Evolutionary conservation across 2,113 vertebrate genomes (phyloP).

Genomic region (Cathartes aura): DNA sequence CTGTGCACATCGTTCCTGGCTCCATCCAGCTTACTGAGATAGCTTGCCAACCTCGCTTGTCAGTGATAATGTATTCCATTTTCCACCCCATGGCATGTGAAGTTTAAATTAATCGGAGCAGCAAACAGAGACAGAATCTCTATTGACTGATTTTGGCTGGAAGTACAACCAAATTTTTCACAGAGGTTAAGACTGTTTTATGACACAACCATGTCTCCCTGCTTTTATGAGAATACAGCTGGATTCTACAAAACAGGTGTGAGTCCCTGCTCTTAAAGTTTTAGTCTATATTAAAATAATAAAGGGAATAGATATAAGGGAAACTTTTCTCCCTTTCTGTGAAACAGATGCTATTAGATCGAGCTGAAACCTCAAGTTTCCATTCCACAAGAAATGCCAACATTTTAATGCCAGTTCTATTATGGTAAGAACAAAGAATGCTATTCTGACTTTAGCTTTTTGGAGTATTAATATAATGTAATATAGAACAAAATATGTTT

Average conservation of each 20-base stretch:
- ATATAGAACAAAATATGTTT: slow-evolving; percentile 5
- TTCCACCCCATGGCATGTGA: background rate
- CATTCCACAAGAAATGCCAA: slow-evolving; percentile 14
- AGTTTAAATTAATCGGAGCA: slow-evolving; percentile 13
- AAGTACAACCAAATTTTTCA: background rate
- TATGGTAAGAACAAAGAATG: slow-evolving; percentile 32
- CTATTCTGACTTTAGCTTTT: slow-evolving; percentile 19
- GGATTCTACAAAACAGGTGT: slow-evolving; percentile 16
- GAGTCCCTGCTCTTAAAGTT: background rate
- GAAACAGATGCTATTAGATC: background rate
- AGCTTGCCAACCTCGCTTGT: background rate
- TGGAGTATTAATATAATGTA: background rate
- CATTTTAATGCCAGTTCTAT: background rate
- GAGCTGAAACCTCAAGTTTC: slow-evolving; percentile 35
- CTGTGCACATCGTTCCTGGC: background rate
- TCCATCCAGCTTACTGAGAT: background rate
- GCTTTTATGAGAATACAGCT: slow-evolving; percentile 2
- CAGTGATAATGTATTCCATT: background rate
- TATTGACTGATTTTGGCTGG: slow-evolving; percentile 43
- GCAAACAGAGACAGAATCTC: slow-evolving; percentile 28
- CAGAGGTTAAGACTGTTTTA: background rate
- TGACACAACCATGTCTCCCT: background rate
- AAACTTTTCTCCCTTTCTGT: background rate
- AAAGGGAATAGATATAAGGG: background rate
- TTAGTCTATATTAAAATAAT: background rate